A percentile compares a stretch with the other conserved stretches of the same genome.
Conservation (phyloP, 2,113 vertebrate species). For the Malurus alboscapulatus region DNA sequence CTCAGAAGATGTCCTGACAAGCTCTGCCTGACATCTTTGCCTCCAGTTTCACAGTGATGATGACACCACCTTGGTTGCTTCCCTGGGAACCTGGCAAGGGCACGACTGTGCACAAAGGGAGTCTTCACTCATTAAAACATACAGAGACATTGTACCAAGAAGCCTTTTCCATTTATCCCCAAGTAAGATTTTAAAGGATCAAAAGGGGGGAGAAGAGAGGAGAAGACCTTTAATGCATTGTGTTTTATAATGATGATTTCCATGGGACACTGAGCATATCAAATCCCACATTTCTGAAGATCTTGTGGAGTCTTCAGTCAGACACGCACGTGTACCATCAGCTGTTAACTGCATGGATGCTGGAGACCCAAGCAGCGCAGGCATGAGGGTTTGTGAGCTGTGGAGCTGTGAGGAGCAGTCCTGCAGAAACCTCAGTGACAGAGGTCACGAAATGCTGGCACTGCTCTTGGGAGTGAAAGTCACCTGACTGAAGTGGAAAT, state of each 20-base stretch:
- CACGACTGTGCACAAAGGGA: neutral
- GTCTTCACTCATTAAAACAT: neutral
- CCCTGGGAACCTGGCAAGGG: conserved; percentile 34
- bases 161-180: neutral
- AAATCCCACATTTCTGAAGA: neutral
- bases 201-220: neutral
- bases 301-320: neutral
- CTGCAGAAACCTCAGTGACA: neutral
- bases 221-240: neutral
- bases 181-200: neutral
- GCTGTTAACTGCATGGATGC: neutral
- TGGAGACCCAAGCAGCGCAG: accelerated
- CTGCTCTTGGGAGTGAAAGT: neutral
- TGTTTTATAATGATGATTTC: neutral
- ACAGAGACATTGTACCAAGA: neutral
- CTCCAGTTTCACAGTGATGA: conserved; percentile 27
- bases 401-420: neutral
- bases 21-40: neutral
- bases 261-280: neutral
- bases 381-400: neutral
- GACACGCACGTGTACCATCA: no score
- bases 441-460: neutral
- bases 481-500: neutral
- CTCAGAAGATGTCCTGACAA: conserved; percentile 52
- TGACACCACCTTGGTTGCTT: neutral